Conservation (phyloP, 1,140 invertebrate species). For the Drosophila elegans region DNA sequence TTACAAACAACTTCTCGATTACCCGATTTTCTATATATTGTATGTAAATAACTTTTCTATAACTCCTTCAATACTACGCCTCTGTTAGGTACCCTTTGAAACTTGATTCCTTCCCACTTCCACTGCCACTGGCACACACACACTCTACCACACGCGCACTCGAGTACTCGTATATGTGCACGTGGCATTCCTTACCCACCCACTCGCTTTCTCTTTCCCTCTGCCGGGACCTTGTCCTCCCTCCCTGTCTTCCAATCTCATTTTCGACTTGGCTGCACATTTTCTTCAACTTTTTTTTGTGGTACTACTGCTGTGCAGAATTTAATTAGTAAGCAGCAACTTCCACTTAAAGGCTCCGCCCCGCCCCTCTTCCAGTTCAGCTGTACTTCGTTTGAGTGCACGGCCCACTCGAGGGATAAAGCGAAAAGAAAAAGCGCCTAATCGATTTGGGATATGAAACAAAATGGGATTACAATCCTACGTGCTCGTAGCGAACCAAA, state of each 20-base stretch:
- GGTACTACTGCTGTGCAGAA: constrained; percentile 31
- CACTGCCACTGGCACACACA: constrained; percentile 15
- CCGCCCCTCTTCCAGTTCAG: not conserved
- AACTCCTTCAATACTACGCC: not conserved
- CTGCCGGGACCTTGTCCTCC: not conserved
- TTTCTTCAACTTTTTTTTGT: constrained; percentile 29
- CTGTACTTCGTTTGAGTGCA: constrained; percentile 23
- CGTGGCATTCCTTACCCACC: constrained; percentile 5
- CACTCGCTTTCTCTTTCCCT: not conserved
- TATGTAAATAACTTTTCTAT: no score
- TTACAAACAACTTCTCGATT: no score
- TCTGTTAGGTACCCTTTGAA: constrained; percentile 22
- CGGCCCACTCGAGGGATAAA: constrained; percentile 54
- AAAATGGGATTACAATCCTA: constrained; percentile 27
- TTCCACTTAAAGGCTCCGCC: constrained; percentile 20
- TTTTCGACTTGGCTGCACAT: constrained; percentile 57
- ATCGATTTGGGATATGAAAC: constrained; percentile 62
- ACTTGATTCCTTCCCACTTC: constrained; percentile 16
- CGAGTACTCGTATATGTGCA: constrained; percentile 17
- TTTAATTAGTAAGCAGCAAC: constrained; percentile 65
- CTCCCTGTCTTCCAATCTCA: constrained; percentile 16
- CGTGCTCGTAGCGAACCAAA: not conserved
- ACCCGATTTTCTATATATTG: no score
- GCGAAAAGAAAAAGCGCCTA: constrained; percentile 55
- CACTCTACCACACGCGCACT: constrained; percentile 7